Conservation (phyloP, 2,888 invertebrate genomes). For the Parapristionchus giblindavisi region DNA sequence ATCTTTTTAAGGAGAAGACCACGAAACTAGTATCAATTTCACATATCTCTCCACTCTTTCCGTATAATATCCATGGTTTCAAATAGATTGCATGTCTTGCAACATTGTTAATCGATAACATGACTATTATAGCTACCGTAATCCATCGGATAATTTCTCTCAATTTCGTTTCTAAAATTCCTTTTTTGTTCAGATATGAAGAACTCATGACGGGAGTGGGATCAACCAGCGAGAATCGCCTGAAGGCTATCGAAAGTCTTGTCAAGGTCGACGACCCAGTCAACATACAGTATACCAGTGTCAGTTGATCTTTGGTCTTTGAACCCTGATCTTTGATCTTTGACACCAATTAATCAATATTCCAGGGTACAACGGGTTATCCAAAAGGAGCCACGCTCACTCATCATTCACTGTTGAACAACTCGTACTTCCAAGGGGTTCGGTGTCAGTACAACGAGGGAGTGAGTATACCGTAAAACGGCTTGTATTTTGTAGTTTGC, state of each 20-base stretch:
- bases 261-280: slow-evolving; percentile 79
- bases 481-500: not conserved
- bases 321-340: slow-evolving; percentile 17
- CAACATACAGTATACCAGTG: slow-evolving; percentile 75
- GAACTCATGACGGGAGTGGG: slow-evolving; percentile 39
- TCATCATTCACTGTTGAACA: slow-evolving; percentile 82
- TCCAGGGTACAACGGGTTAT: slow-evolving; percentile 80
- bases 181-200: not conserved
- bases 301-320: slow-evolving; percentile 38
- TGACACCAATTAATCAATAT: slow-evolving; percentile 6
- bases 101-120: slow-evolving; percentile 10
- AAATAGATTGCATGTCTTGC: not conserved
- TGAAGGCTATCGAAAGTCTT: slow-evolving; percentile 72
- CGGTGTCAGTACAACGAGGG: slow-evolving; percentile 70
- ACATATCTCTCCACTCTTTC: too few relatives aligned
- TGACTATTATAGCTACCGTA: slow-evolving; percentile 56
- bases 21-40: too few relatives aligned
- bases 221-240: slow-evolving; percentile 57
- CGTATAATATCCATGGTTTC: too few relatives aligned
- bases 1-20: too few relatives aligned
- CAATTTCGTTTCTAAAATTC: not conserved
- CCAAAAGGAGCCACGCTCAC: slow-evolving; percentile 79
- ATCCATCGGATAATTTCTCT: too few relatives aligned
- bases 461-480: slow-evolving; percentile 34
- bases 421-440: slow-evolving; percentile 77